Evolutionary conservation across 2,888 invertebrate genomes (phyloP), one percentile per base, ranked within the genome.

Genomic region (Cryptosula pallasiana): DNA sequence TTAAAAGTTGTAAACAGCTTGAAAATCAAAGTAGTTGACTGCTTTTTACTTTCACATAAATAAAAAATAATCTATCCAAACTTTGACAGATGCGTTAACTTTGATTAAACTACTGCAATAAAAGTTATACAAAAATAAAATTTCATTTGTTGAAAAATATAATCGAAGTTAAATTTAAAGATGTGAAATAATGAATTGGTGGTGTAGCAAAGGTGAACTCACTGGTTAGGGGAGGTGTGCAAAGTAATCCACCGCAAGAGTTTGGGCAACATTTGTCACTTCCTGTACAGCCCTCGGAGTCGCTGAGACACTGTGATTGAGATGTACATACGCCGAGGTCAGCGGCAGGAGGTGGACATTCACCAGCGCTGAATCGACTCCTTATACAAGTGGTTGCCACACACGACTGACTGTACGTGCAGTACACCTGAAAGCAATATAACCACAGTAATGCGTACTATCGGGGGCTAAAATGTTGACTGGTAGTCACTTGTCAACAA

Each of bases 361-460:
- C 32, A 3, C 63, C 63, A 3, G 2, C 3, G 9, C 32, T 63
- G 3, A 29, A 27, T 9, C 25, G 3, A 5, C 13, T 63, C n/a
- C 32, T 27, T 2, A 16, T 32, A 34, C 63, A 63, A n/a, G 5
- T 63, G 32, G 63, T 5, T 3, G 25, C 16, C 32, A 63, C 63
- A 63, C 63, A 63, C 2, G 29, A 2, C 13, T 32, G 29, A 5
- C 29, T 13, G 5, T n/a, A 2, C 13, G 27, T 27, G 27, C 63
- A 63, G 63, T 63, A 63, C 3, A 63, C 32, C 63, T 63, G 32
- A 9, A n/a, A n/a, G n/a, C n/a, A n/a, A n/a, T n/a, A n/a, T n/a
- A n/a, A n/a, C n/a, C n/a, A n/a, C n/a, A n/a, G n/a, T n/a, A n/a
- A n/a, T n/a, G n/a, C n/a, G n/a, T n/a, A n/a, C n/a, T n/a, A n/a